Evolutionary conservation across 2,797 vertebrate species (phyloP), one percentile per base, ranked within the genome.

Genomic region (Galaxias olidus): DNA sequence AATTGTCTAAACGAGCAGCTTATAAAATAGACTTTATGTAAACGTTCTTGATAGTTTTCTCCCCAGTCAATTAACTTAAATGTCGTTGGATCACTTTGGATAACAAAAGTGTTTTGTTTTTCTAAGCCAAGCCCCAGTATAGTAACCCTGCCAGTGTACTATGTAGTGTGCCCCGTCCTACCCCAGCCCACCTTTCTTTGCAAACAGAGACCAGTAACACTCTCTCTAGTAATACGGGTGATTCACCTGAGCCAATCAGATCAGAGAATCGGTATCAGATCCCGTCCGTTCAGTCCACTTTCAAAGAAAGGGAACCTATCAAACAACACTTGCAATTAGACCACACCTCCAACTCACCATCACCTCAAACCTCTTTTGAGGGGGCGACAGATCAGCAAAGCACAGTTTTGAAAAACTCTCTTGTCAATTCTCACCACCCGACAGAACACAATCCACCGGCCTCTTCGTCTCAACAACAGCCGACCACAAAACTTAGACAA

Each of bases 91-190:
- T 10, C 4, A 9, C 13, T 8, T 48, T 48, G 12, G 4, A 15
- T 47, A 47, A 49, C 18, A 48, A 14, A 40, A 14, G 42, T 60
- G 13, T 19, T 59, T 45, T 60, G 18, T 60, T 30, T 55, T 54
- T 54, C 13, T 43, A 18, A 54, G 43, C 18, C 53, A 30, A 47
- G 19, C 30, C 52, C 54, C 20, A 11, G 14, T 20, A 44, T 48
- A 57, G n/a, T 17, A 12, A 56, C n/a, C 48, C 10, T 49, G 44
- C n/a, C 30, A 9, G 17, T 14, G 42, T 13, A 56, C 47, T 18
- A 20, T 10, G 10, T 56, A 56, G 44, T 40, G 15, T 9, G 20
- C 40, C 48, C 20, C 12, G n/a, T 10, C n/a, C 56, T 66, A 6
- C 15, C 17, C 54, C 53, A 65, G 15, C 19, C 49, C 53, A 56